Evolutionary conservation across 35 echinoderm and acorn worm species (phyloP).

Genomic region (Apostichopus californicus): DNA sequence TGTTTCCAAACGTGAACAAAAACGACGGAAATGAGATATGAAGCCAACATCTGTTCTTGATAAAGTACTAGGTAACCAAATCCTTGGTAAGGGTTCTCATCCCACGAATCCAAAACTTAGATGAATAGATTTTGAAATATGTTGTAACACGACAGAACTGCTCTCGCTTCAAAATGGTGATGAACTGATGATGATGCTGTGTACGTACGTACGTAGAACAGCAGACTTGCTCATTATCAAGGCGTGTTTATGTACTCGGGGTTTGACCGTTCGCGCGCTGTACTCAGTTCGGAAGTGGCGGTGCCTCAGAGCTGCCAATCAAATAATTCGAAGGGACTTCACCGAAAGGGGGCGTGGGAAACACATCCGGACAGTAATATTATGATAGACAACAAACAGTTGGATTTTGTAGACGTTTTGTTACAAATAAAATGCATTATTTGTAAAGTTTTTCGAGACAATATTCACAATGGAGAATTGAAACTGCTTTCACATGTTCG

Average conservation of each 20-base stretch:
- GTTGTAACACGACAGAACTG: background rate
- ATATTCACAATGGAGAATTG: no score
- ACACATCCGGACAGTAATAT: background rate
- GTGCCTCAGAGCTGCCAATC: constrained; percentile 11
- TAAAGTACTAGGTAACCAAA: background rate
- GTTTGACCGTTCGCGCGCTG: constrained; percentile 18
- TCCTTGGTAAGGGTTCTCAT: background rate
- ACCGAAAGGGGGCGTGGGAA: background rate
- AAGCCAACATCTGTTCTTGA: background rate
- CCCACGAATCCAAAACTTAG: background rate
- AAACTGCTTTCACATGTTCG: no score
- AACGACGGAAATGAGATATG: background rate
- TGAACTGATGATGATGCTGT: background rate
- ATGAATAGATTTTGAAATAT: background rate
- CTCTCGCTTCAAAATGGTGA: background rate
- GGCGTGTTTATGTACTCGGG: background rate
- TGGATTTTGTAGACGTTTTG: no score
- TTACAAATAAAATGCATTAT: no score
- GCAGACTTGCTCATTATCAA: background rate
- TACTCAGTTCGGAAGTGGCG: constrained; percentile 10
- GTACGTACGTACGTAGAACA: background rate
- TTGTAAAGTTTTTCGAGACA: no score
- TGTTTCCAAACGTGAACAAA: background rate
- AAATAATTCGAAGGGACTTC: background rate
- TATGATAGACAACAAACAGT: background rate